Percentiles rank a stretch among this genome's conserved stretches.
phyloP scores from a whole-genome alignment of 2,797 vertebrate species.

The Gadopsis bispinosus region DNA sequence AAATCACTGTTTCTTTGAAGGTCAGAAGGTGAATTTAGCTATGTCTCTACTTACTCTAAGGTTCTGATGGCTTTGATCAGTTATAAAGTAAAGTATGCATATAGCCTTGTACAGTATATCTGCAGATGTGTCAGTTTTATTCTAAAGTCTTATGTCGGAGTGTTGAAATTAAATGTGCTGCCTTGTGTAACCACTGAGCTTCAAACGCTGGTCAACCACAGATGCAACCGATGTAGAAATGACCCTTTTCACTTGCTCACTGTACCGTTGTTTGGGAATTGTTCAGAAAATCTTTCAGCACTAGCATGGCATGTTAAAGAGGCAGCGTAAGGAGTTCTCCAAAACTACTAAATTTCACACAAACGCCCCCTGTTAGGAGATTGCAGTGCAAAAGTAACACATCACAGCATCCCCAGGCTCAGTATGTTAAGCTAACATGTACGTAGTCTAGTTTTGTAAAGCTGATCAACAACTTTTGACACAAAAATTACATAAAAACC shows the following conservation, averaged over 20 bases:
- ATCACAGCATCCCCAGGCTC: neutral
- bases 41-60: slow-evolving; percentile 31
- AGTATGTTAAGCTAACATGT: neutral
- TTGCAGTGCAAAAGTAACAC: neutral
- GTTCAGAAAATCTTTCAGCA: neutral
- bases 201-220: slow-evolving; percentile 24
- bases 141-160: slow-evolving; percentile 1
- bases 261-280: slow-evolving; percentile 3
- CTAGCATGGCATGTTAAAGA: neutral
- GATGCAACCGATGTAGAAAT: slow-evolving; percentile 9
- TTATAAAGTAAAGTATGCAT: slow-evolving; percentile 35
- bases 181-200: slow-evolving; percentile 16
- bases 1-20: slow-evolving; percentile 56
- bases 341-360: neutral
- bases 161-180: slow-evolving; percentile 5
- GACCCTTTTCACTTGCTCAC: neutral
- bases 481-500: neutral
- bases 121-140: slow-evolving; percentile 10
- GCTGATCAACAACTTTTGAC: neutral
- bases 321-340: fast-evolving
- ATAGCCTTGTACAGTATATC: neutral
- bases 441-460: neutral
- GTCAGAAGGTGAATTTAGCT: slow-evolving; percentile 55
- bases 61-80: slow-evolving; percentile 58
- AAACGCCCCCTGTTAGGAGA: neutral